Evolutionary conservation across 2,797 vertebrate species (phyloP).

Genomic region (Huso huso): DNA sequence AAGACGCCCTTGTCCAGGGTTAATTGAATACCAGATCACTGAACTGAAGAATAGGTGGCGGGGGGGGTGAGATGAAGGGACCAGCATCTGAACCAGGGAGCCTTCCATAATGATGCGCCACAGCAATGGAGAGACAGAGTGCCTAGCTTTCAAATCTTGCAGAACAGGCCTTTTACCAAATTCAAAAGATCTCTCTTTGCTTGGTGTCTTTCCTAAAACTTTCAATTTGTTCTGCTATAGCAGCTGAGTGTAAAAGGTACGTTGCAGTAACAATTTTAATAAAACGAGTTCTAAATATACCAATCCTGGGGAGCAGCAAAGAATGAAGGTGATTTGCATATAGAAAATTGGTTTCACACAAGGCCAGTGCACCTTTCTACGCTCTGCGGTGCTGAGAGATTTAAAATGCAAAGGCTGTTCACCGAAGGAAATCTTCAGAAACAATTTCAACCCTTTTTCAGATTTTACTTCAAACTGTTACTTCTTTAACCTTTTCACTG

Average conservation of each 20-base stretch:
- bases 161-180: too few species aligned
- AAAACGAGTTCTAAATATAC: constrained; percentile 8
- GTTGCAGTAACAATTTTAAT: constrained; percentile 21
- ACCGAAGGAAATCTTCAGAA: constrained; percentile 21
- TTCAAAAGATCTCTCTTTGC: not conserved
- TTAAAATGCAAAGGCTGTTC: constrained; percentile 27
- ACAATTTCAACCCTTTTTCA: constrained; percentile 8
- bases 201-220: constrained; percentile 14
- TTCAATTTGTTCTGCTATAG: constrained; percentile 20
- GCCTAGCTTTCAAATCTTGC: too few species aligned
- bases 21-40: too few species aligned
- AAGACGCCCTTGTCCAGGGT: too few species aligned
- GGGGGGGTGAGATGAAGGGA: too few species aligned
- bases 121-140: too few species aligned
- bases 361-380: constrained; percentile 16
- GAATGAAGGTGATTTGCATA: constrained; percentile 16
- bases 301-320: not conserved
- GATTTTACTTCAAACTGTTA: not conserved
- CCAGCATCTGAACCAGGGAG: too few species aligned
- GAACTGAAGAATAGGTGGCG: too few species aligned
- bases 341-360: constrained; percentile 25
- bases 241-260: constrained; percentile 8
- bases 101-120: too few species aligned
- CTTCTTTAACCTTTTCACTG: not conserved
- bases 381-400: constrained; percentile 15